Evolutionary conservation across 2,113 vertebrate species (phyloP).

Genomic region (Lamprotornis superbus): DNA sequence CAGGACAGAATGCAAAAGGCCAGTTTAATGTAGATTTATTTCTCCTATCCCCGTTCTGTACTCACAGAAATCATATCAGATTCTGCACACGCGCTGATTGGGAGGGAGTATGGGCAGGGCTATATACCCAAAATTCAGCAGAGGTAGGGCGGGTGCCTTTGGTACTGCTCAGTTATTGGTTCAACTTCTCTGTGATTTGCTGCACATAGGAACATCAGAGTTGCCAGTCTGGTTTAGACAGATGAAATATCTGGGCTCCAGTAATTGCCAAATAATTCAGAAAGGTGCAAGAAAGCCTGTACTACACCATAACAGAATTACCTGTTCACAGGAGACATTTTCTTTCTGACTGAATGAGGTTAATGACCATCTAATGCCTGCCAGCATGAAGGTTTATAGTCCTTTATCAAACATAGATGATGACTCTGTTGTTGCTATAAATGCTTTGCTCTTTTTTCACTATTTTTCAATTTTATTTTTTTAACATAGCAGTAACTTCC

Average conservation of each 20-base stretch:
- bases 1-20: background rate
- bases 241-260: background rate
- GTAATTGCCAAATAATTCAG: background rate
- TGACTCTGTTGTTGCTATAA: background rate
- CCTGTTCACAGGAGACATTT: background rate
- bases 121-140: background rate
- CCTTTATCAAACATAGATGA: constrained; percentile 6
- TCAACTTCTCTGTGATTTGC: background rate
- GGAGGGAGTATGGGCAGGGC: background rate
- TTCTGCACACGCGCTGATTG: background rate
- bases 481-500: background rate
- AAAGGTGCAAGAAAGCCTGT: background rate
- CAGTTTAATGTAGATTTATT: background rate
- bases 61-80: background rate
- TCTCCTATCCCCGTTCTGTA: background rate
- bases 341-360: constrained; percentile 46
- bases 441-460: background rate
- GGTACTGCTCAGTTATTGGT: background rate
- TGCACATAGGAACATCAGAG: background rate
- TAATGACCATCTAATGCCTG: constrained; percentile 32
- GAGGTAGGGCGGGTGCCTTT: background rate
- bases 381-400: background rate
- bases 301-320: background rate
- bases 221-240: background rate
- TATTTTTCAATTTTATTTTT: background rate